Conservation (phyloP, 2,888 invertebrate genomes). For the Dione juno region DNA sequence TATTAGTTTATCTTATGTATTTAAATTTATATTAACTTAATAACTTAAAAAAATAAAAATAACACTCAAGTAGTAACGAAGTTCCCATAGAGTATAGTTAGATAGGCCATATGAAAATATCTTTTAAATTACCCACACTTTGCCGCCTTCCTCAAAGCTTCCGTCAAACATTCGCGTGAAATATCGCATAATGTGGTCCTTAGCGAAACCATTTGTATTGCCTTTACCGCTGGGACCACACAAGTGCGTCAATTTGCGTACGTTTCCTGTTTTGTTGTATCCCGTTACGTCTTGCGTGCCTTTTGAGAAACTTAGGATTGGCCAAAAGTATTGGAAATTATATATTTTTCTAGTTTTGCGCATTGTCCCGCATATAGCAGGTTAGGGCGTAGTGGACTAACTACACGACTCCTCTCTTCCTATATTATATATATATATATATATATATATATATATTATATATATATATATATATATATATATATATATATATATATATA, state of each 20-base stretch:
- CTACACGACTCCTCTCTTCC: too few relatives aligned
- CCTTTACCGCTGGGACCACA: conserved; percentile 46
- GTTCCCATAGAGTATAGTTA: conserved; percentile 1
- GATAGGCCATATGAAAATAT: conserved; percentile 22
- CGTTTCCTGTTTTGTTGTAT: conserved; percentile 51
- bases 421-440: too few relatives aligned
- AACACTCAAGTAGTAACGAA: not conserved
- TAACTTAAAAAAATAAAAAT: too few relatives aligned
- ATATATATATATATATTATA: too few relatives aligned
- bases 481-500: too few relatives aligned
- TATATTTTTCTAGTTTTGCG: not conserved
- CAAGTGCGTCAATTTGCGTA: conserved; percentile 53
- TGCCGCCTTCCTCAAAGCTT: conserved; percentile 21
- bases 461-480: too few relatives aligned
- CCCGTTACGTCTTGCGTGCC: conserved; percentile 7
- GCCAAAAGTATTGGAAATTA: not conserved
- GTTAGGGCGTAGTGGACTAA: too few relatives aligned
- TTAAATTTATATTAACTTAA: too few relatives aligned
- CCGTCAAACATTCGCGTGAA: conserved; percentile 21
- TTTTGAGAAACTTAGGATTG: not conserved
- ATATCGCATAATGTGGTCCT: conserved; percentile 26
- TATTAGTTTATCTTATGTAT: too few relatives aligned
- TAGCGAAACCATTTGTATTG: conserved; percentile 19
- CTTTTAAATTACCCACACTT: conserved; percentile 32
- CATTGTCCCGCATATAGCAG: too few relatives aligned